Conservation (phyloP, 2,888 invertebrate species). For the Eubasilissa splendida region DNA sequence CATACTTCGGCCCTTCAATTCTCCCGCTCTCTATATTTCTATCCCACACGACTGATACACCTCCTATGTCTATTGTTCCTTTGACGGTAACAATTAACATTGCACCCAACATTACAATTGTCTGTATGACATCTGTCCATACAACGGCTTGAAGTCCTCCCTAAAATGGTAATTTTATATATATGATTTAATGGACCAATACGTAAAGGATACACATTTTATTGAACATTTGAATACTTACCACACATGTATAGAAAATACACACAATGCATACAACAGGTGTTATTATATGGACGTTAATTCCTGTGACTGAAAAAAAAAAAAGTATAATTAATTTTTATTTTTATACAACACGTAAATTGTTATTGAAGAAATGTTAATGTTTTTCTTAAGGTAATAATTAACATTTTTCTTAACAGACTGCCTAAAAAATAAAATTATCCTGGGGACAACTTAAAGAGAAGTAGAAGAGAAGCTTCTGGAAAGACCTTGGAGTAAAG, state of each 20-base stretch:
- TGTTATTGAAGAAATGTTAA: no score
- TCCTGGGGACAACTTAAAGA: no score
- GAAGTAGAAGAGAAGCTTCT: no score
- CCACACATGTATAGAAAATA: constrained; percentile 85
- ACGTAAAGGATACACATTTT: not conserved
- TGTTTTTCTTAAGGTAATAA: no score
- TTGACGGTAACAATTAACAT: constrained; percentile 78
- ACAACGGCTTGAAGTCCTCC: constrained; percentile 81
- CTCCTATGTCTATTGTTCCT: constrained; percentile 78
- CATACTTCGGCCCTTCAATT: constrained; percentile 76
- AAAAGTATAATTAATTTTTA: not conserved
- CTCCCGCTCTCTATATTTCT: constrained; percentile 75
- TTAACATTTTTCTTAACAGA: no score
- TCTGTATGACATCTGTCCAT: constrained; percentile 83
- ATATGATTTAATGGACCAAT: not conserved
- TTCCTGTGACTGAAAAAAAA: constrained; percentile 79
- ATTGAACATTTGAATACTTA: constrained; percentile 67
- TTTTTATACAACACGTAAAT: no score
- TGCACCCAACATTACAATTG: constrained; percentile 78
- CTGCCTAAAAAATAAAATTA: no score
- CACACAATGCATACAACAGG: constrained; percentile 83
- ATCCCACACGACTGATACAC: constrained; percentile 73
- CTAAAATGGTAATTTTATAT: constrained; percentile 62
- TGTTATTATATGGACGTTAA: constrained; percentile 82
- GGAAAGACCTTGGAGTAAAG: no score